phyloP scores from a whole-genome alignment of 2,888 invertebrate genomes.

The Idaea aversata region DNA sequence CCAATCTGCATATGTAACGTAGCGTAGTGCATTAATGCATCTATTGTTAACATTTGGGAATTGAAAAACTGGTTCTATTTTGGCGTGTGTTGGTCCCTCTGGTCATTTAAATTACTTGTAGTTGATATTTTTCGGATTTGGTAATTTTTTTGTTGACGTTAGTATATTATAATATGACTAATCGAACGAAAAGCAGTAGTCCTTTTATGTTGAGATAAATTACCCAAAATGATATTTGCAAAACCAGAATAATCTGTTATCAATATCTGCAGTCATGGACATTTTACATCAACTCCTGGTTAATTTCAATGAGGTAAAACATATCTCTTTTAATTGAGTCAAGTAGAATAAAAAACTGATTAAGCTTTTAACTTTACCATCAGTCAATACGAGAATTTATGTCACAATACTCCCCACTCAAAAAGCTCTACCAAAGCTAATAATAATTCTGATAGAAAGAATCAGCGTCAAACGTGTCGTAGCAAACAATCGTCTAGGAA shows the following conservation, averaged over 20 bases:
- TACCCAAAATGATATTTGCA: no score
- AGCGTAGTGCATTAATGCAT: slow-evolving; percentile 50
- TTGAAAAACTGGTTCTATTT: slow-evolving; percentile 12
- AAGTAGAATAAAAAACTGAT: background rate
- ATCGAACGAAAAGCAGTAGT: background rate
- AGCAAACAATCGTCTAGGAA: slow-evolving; percentile 56
- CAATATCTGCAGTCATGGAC: no score
- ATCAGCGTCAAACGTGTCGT: slow-evolving; percentile 38
- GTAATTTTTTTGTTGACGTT: background rate
- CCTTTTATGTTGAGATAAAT: no score
- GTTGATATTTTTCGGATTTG: slow-evolving; percentile 29
- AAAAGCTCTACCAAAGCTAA: slow-evolving; percentile 28
- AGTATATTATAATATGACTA: background rate
- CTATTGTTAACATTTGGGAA: slow-evolving; percentile 40
- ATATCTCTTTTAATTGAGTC: no score
- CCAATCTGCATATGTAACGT: slow-evolving; percentile 61
- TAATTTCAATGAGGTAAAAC: no score
- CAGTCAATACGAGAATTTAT: background rate
- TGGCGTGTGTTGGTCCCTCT: background rate
- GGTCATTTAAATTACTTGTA: slow-evolving; percentile 26
- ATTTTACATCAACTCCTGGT: no score
- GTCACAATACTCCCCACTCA: slow-evolving; percentile 14
- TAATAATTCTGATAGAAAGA: slow-evolving; percentile 37
- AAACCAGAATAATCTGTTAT: no score
- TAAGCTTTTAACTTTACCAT: background rate